These are phyloP conservation scores for Danionella cerebrum DNA, from an alignment of 2,113 vertebrate genomes.

Conservation along the genomic window DNA sequence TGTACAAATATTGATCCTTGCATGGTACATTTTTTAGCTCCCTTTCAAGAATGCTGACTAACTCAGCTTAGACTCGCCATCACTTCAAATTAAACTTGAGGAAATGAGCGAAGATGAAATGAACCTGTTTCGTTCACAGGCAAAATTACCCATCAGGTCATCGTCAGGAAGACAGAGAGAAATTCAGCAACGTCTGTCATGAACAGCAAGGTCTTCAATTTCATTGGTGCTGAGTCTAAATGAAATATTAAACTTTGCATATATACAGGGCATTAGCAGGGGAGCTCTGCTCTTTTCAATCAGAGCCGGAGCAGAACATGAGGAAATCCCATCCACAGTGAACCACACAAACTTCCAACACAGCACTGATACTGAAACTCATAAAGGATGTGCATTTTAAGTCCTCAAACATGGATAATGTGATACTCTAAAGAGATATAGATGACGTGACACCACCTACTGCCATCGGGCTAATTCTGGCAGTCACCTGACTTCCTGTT, in stretches of 20 bases:
- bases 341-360: neutral
- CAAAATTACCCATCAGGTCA: neutral
- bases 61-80: neutral
- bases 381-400: neutral
- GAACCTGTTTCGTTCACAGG: neutral
- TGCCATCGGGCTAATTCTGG: no score
- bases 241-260: constrained; percentile 52
- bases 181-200: neutral
- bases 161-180: neutral
- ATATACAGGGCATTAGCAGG: constrained; percentile 46
- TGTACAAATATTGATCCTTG: constrained; percentile 23
- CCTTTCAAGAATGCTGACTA: neutral
- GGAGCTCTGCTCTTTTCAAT: constrained; percentile 22
- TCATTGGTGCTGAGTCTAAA: constrained; percentile 26
- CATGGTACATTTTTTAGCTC: neutral
- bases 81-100: neutral
- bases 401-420: neutral
- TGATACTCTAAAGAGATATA: no score
- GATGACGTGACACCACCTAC: no score
- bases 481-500: no score
- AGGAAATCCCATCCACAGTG: neutral
- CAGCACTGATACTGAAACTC: neutral
- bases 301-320: neutral
- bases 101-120: neutral
- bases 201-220: constrained; percentile 17